Evolutionary conservation across 1,140 invertebrate species (phyloP), one percentile per base, ranked within the genome.

Genomic region (Bombus haemorrhoidalis): DNA sequence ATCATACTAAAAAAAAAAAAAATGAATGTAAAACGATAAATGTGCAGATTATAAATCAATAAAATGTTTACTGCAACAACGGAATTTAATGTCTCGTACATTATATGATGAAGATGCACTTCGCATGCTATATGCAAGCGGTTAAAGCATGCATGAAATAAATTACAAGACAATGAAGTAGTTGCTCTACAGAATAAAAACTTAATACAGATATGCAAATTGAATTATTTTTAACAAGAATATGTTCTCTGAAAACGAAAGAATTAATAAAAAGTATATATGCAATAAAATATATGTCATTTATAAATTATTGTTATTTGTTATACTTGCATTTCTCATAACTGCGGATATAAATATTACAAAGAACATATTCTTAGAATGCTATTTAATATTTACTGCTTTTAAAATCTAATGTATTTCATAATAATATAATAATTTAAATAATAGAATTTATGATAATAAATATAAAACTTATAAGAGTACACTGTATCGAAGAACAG

Each of bases 121-220:
- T 69, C 68, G 83, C 86, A 87, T 91, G 89, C 74, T 83, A 25
- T 74, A 90, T 88, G 91, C 91, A 94, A 94, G 92, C 93, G 89
- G 89, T 93, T 93, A 93, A 92, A 87, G 68, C 93, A 93, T 94
- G 93, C 93, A 91, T 88, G 75, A 94, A 92, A 92, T 83, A 91
- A 89, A 91, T 87, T 85, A 88, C 79, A 91, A 87, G 92, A 92
- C 75, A 91, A 93, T 91, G 87, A 91, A 90, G 82, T 92, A 88
- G 92, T 86, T 75, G 78, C 87, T 90, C 79, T 90, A 88, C 86
- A 79, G 66, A 85, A 80, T 53, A 90, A 87, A 88, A 89, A 86
- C 82, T 82, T 75, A 87, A 85, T 64, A 90, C 78, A 90, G n/a
- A 89, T 89, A 79, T 89, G 78, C 72, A 74, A 62, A 81, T 82